Base-by-base conservation (phyloP, 2,113 vertebrate genomes). In the Zootoca vivipara region DNA sequence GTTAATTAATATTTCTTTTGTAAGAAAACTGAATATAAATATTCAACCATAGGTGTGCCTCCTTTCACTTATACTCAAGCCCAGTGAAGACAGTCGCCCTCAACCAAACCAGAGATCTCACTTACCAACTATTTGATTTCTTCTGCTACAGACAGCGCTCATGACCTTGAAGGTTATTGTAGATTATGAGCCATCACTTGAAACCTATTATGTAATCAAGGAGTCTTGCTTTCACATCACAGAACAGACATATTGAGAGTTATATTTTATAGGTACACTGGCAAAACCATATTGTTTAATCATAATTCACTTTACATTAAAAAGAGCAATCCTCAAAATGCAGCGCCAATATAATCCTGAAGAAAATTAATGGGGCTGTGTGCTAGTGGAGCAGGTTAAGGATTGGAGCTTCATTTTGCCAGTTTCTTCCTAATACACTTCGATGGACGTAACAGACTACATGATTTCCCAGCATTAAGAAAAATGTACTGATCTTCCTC, bases 81-180 rank as follows among this genome's bases (percentile, higher is more conserved):
- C 38, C 28, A 42, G 70, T 65, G 38, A 75, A 74, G 56, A 16
- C n/a, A 26, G 38, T 46, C 46, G 65, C 46, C 72, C 72, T 26
- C 38, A 88, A 75, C 80, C 30, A 74, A 94, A 46, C 28, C 72
- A 92, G 89, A 90, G 52, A 89, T 13, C 86, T 88, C 64, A 46
- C 62, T 70, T 94, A 92, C 90, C 93, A 94, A 86, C 91, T 95
- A 79, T 56, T 92, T 83, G 62, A 87, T 82, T 93, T 82, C 95
- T 96, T 93, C 93, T 92, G 92, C 94, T 93, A 94, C 93, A 91
- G 91, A 88, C 3, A 0, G 83, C 90, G 87, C 91, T 95, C 91
- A 87, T 90, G 95, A 95, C 95, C 96, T 97, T 96, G 94, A 96
- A 96, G 40, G 91, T 90, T 95, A 95, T 72, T 93, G 90, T 90